These are phyloP conservation scores for Acrobasis consociella DNA, from an alignment of 2,888 invertebrate species.

Conservation along the genomic window DNA sequence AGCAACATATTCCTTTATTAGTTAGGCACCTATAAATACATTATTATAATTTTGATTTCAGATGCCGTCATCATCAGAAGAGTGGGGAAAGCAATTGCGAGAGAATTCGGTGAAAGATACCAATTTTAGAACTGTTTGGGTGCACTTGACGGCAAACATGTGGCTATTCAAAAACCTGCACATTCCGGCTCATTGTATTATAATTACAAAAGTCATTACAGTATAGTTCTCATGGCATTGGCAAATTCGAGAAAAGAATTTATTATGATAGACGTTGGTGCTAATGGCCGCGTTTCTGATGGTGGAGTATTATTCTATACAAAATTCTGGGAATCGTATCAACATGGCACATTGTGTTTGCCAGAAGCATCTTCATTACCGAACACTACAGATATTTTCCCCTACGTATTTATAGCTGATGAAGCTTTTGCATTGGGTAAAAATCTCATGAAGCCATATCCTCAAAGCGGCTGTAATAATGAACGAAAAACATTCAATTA, in stretches of 20 bases:
- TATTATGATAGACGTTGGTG: slow-evolving; percentile 11
- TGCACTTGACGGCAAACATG: background rate
- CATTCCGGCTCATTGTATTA: slow-evolving; percentile 4
- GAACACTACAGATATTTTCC: background rate
- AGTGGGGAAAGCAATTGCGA: slow-evolving; percentile 10
- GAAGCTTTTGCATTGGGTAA: background rate
- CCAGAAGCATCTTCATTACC: background rate
- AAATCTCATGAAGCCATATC: slow-evolving; percentile 7
- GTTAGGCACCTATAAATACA: background rate
- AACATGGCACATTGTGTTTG: background rate
- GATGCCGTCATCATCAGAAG: slow-evolving; percentile 8
- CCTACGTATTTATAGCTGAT: background rate
- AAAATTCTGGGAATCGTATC: slow-evolving; percentile 9
- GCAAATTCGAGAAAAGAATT: slow-evolving; percentile 4
- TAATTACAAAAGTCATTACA: slow-evolving; percentile 5
- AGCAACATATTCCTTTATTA: slow-evolving; percentile 6
- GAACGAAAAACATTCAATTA: background rate
- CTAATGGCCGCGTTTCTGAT: slow-evolving; percentile 5
- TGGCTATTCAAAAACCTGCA: background rate
- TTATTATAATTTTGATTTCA: slow-evolving; percentile 5
- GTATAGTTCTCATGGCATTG: slow-evolving; percentile 16
- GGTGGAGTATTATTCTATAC: slow-evolving; percentile 11
- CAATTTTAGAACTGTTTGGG: no score
- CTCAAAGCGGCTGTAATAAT: background rate
- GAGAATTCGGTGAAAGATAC: background rate